Evolutionary conservation across 2,797 vertebrate species (phyloP).

Genomic region (Notoglanidium macrostoma): DNA sequence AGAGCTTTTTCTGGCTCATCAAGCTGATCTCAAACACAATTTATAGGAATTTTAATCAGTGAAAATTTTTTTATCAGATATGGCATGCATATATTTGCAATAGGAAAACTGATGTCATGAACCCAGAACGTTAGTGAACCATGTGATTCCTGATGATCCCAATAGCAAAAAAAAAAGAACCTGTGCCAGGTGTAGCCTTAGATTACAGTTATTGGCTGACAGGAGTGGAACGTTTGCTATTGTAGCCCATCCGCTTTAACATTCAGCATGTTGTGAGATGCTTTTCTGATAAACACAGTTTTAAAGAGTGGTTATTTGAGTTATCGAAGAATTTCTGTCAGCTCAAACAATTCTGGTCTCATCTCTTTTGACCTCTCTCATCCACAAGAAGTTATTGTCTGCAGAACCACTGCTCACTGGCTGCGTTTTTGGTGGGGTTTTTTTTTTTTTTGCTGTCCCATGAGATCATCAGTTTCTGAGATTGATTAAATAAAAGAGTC

Average conservation of each 20-base stretch:
- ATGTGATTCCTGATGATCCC: background rate
- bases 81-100: background rate
- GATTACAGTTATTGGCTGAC: background rate
- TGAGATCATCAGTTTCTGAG: background rate
- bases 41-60: conserved; percentile 14
- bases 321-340: background rate
- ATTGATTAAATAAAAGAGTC: background rate
- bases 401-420: background rate
- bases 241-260: background rate
- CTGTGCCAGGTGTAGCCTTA: background rate
- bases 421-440: no score
- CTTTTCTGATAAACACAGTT: background rate
- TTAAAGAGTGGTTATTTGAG: background rate
- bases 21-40: background rate
- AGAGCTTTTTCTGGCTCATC: conserved; percentile 29
- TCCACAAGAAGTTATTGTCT: background rate
- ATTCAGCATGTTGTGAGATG: background rate
- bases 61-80: background rate
- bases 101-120: background rate
- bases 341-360: background rate
- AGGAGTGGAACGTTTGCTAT: background rate
- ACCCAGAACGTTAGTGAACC: background rate
- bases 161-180: background rate
- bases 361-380: background rate
- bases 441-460: background rate